These are phyloP conservation scores for Athetis lepigone DNA, from an alignment of 2,888 invertebrate species.

Conservation along the genomic window DNA sequence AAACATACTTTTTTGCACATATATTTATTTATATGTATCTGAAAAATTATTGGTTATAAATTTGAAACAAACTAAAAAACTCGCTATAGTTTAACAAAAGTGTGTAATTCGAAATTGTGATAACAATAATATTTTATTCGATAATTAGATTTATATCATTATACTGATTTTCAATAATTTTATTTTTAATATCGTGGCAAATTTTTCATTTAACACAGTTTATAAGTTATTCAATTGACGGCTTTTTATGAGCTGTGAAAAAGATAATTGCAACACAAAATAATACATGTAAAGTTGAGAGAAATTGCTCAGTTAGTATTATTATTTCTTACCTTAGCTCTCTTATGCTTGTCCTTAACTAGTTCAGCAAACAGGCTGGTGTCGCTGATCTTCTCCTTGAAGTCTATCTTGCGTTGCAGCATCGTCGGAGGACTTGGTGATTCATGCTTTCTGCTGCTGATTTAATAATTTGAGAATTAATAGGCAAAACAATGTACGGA, in stretches of 20 bases:
- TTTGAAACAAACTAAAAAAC: too few relatives aligned
- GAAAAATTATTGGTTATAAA: too few relatives aligned
- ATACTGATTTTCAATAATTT: too few relatives aligned
- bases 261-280: background rate
- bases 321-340: constrained; percentile 92
- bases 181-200: too few relatives aligned
- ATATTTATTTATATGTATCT: too few relatives aligned
- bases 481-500: background rate
- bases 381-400: constrained; percentile 95
- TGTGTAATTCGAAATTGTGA: too few relatives aligned
- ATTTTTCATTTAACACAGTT: too few relatives aligned
- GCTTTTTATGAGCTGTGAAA: background rate
- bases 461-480: background rate
- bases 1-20: too few relatives aligned
- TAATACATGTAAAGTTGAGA: background rate
- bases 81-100: too few relatives aligned
- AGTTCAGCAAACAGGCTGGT: constrained; percentile 97
- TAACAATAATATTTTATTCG: too few relatives aligned
- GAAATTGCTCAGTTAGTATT: background rate
- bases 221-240: too few relatives aligned
- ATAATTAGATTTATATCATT: too few relatives aligned
- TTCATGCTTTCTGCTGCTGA: constrained; percentile 74
- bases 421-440: constrained; percentile 84
- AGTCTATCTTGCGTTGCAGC: constrained; percentile 90
- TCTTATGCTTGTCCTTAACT: constrained; percentile 95